These are phyloP conservation scores for Coptotermes formosanus DNA, from an alignment of 1,140 invertebrate genomes.

Conservation along the genomic window DNA sequence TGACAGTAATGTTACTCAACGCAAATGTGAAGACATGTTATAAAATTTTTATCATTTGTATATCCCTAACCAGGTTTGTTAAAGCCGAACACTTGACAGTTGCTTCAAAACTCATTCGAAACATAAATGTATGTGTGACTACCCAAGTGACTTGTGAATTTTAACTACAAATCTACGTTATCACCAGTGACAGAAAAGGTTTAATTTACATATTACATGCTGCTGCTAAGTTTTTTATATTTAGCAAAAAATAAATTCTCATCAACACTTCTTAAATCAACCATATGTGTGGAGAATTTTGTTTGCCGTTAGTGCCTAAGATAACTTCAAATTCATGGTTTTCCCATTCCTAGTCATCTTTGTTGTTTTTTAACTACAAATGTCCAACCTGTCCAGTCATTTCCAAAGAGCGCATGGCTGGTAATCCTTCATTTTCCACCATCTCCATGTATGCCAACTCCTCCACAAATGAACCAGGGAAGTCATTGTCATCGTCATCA, in stretches of 20 bases:
- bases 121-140: too few relatives aligned
- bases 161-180: too few relatives aligned
- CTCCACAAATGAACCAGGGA: slow-evolving; percentile 30
- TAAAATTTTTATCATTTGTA: too few relatives aligned
- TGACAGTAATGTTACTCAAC: too few relatives aligned
- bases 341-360: neutral
- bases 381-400: neutral
- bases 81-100: too few relatives aligned
- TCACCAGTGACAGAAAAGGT: too few relatives aligned
- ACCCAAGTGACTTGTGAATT: too few relatives aligned
- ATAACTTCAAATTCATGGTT: neutral
- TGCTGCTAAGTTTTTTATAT: neutral
- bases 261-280: neutral
- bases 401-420: neutral
- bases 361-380: neutral
- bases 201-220: neutral
- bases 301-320: neutral
- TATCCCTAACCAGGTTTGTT: too few relatives aligned
- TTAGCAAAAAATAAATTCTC: neutral
- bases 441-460: slow-evolving; percentile 30
- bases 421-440: slow-evolving; percentile 15
- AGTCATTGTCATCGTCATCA: slow-evolving; percentile 27
- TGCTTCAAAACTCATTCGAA: too few relatives aligned
- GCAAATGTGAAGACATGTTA: too few relatives aligned
- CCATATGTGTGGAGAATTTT: neutral